Conservation (phyloP, 2,888 invertebrate genomes). For the Calameuta pallipes region DNA sequence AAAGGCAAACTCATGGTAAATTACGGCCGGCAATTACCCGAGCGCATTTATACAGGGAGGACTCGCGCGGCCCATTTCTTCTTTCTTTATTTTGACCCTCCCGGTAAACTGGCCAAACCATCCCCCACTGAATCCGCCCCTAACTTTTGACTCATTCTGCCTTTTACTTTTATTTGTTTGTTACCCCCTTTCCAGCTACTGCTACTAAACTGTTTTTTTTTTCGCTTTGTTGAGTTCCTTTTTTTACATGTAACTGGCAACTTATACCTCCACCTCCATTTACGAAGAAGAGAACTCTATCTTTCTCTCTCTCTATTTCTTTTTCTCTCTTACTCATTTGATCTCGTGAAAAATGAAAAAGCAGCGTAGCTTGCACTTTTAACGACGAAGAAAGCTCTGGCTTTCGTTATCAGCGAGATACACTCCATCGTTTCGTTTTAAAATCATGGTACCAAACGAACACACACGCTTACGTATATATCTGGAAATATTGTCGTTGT, state of each 20-base stretch:
- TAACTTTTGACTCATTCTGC: too few relatives aligned
- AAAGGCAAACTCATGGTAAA: conserved; percentile 43
- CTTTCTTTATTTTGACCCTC: conserved; percentile 11
- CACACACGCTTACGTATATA: too few relatives aligned
- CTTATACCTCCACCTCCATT: too few relatives aligned
- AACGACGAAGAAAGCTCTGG: conserved; percentile 12
- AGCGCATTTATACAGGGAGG: conserved; percentile 29
- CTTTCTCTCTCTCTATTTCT: too few relatives aligned
- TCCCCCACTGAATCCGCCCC: too few relatives aligned
- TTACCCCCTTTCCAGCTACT: too few relatives aligned
- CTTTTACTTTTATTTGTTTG: too few relatives aligned
- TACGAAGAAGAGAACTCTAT: too few relatives aligned
- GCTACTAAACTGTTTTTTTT: too few relatives aligned
- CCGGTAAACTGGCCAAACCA: conserved; percentile 10
- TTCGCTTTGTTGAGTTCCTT: too few relatives aligned
- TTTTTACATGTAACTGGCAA: too few relatives aligned
- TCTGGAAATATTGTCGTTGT: not conserved
- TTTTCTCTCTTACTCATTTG: not conserved
- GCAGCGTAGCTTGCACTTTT: conserved; percentile 23
- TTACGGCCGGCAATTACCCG: conserved; percentile 40
- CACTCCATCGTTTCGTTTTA: conserved; percentile 3
- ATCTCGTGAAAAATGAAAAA: conserved; percentile 20
- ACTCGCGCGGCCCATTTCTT: conserved; percentile 25
- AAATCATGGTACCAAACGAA: too few relatives aligned
- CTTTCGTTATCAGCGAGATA: conserved; percentile 26